Conservation (phyloP, 2,113 vertebrate species). For the Grallaria varia region DNA sequence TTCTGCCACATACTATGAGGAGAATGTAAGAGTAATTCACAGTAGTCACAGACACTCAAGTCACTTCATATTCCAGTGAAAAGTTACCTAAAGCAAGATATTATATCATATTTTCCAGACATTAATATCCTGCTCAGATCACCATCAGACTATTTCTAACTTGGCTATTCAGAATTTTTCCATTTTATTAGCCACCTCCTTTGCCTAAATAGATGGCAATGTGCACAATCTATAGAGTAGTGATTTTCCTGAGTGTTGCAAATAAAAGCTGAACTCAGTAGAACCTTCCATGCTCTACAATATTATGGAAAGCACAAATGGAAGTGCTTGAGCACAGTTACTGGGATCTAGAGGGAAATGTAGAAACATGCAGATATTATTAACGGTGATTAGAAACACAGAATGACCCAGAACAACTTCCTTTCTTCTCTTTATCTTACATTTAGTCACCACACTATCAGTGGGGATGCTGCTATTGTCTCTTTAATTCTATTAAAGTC, state of each 20-base stretch:
- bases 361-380: not conserved
- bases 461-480: not conserved
- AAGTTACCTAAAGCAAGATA: not conserved
- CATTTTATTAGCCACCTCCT: not conserved
- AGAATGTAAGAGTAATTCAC: not conserved
- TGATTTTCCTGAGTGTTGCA: not conserved
- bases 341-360: not conserved
- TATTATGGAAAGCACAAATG: not conserved
- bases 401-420: not conserved
- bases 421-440: not conserved
- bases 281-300: not conserved
- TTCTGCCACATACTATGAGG: not conserved
- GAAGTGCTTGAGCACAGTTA: not conserved
- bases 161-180: not conserved
- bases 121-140: not conserved
- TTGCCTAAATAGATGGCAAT: not conserved
- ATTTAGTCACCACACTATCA: not conserved
- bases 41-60: slow-evolving; percentile 1
- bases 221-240: not conserved
- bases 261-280: not conserved
- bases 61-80: not conserved
- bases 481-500: not conserved
- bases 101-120: not conserved
- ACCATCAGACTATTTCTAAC: not conserved
- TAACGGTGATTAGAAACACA: not conserved